Percentiles rank a stretch among this genome's conserved stretches.
These are phyloP conservation scores for Excalfactoria chinensis DNA, from an alignment of 2,113 vertebrate species.

Conservation along the genomic window DNA sequence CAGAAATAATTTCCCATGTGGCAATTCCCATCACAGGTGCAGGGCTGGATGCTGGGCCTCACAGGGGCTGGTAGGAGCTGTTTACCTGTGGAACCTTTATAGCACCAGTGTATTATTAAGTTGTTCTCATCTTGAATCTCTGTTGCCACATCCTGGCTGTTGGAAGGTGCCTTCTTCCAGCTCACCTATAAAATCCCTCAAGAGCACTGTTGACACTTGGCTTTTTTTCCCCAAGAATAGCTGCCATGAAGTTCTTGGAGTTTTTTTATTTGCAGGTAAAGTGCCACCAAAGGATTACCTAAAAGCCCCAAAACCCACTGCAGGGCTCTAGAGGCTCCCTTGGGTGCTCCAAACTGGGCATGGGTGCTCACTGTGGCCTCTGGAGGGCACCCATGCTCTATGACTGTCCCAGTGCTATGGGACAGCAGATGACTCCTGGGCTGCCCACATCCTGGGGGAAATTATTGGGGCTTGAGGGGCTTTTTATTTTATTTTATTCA, in stretches of 20 bases:
- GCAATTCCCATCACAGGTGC: background rate
- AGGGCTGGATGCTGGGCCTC: background rate
- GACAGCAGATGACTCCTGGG: background rate
- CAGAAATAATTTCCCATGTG: background rate
- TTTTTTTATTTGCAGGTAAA: background rate
- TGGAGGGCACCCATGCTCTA: constrained; percentile 73
- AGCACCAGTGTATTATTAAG: background rate
- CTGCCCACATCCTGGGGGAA: background rate
- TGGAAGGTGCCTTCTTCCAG: background rate
- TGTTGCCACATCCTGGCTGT: background rate
- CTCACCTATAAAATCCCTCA: background rate
- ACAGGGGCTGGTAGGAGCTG: accelerated
- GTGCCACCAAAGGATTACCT: background rate
- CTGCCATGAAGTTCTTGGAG: background rate
- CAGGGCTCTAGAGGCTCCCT: background rate
- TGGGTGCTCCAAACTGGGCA: accelerated
- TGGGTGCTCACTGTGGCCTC: constrained; percentile 49
- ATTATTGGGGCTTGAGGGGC: background rate
- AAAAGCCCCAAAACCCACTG: background rate
- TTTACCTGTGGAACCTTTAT: background rate
- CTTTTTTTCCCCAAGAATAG: background rate
- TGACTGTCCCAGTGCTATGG: background rate
- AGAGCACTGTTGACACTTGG: background rate
- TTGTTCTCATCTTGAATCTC: background rate
- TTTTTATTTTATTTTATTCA: background rate